Percentiles rank a stretch among this genome's conserved stretches.
phyloP scores from a whole-genome alignment of 1,140 invertebrate species.

The Pantala flavescens region DNA sequence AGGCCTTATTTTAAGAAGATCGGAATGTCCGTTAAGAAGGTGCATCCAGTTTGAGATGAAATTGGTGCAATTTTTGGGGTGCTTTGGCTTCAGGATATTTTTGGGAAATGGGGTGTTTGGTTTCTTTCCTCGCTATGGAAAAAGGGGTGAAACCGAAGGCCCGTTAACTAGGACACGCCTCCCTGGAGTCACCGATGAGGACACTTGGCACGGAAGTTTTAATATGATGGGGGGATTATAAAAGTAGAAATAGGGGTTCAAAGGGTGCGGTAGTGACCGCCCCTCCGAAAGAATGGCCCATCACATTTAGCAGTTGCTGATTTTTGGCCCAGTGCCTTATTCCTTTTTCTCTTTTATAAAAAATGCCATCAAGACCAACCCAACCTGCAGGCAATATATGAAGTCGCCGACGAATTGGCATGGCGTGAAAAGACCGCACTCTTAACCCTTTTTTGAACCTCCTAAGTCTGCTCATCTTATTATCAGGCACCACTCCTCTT shows the following conservation, averaged over 20 bases:
- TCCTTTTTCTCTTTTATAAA: neutral
- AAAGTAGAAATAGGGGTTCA: neutral
- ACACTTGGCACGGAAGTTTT: neutral
- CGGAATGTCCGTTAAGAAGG: too few species aligned
- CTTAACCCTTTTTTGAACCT: neutral
- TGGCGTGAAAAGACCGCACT: constrained; percentile 1
- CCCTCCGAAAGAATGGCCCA: neutral
- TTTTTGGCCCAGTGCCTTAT: neutral
- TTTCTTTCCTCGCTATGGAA: neutral
- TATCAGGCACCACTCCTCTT: neutral
- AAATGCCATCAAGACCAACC: neutral
- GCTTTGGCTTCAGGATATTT: too few species aligned
- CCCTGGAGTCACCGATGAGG: neutral
- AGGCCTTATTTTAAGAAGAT: too few species aligned
- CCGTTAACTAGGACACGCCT: neutral
- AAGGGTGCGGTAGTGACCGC: neutral
- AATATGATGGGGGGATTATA: neutral
- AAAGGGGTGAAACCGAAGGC: neutral
- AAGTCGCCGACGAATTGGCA: neutral
- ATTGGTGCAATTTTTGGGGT: too few species aligned
- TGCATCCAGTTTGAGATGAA: too few species aligned
- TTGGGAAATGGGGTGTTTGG: too few species aligned
- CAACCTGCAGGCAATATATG: neutral
- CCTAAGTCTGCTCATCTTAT: neutral
- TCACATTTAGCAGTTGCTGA: neutral